Evolutionary conservation across 2,797 vertebrate genomes (phyloP).

Genomic region (Pangasius djambal): DNA sequence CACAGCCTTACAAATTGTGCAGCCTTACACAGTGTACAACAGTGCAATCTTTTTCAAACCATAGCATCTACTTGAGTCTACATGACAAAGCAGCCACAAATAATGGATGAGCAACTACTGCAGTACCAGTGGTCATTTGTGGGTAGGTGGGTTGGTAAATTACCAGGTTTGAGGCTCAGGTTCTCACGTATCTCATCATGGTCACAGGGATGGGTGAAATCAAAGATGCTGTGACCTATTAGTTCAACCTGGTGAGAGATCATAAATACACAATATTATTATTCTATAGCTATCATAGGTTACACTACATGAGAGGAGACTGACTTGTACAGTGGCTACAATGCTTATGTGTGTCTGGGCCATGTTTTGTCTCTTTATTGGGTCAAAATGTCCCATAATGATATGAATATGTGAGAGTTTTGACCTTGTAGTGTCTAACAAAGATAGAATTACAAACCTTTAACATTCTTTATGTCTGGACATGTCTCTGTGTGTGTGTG

Average conservation of each 20-base stretch:
- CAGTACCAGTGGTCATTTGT: conserved; percentile 2
- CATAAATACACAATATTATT: not conserved
- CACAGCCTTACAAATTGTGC: not conserved
- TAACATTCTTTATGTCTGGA: not conserved
- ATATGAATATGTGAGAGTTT: not conserved
- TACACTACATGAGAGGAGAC: not conserved
- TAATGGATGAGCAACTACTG: not conserved
- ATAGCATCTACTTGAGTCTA: not conserved
- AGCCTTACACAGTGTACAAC: not conserved
- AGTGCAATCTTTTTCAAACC: not conserved
- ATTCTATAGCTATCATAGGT: not conserved
- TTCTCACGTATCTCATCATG: conserved; percentile 98
- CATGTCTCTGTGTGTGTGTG: not conserved
- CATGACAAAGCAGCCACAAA: conserved; percentile 15
- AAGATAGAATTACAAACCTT: not conserved
- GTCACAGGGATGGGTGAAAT: conserved; percentile 98
- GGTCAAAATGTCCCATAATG: not conserved
- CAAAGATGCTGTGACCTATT: conserved; percentile 98
- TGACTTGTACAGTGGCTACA: not conserved
- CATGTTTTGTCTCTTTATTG: not conserved
- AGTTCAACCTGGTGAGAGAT: conserved; percentile 86
- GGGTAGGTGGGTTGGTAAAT: conserved; percentile 52
- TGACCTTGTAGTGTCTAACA: not conserved
- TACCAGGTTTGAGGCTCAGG: conserved; percentile 85
- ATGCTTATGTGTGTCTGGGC: not conserved